Evolutionary conservation across 1,140 invertebrate genomes (phyloP), one percentile per base, ranked within the genome.

Genomic region (Ceratoteleas bidentatus): DNA sequence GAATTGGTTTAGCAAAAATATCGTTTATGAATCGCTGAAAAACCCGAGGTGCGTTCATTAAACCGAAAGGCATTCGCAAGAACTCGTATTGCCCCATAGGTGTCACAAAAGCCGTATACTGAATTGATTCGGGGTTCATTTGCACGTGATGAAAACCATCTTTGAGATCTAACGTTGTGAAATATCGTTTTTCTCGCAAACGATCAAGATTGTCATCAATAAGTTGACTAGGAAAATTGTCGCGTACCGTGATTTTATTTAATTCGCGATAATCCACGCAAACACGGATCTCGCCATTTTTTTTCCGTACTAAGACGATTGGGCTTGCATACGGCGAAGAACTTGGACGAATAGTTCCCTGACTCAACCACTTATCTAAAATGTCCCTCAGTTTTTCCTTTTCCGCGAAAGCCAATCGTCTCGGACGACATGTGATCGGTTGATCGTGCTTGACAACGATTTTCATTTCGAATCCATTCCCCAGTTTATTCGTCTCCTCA

Each of bases 231-330:
- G 72, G 61, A 34, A 50, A 65, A 45, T 75, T 77, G 16, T 79
- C 79, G 58, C 85, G 87, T 24, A 87, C 86, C 47, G 62, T 82
- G 3, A 85, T 85, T 43, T 87, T 57, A 82, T 93, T 93, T 0
- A 93, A 56, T 36, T 66, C 34, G 24, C 91, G 40, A 70, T 88
- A 93, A 77, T 93, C 92, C 0, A 93, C 73, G 70, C 91, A 93
- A 15, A 92, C 85, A 8, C 92, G 73, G 0, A 79, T 50, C 6
- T 82, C 65, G 5, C 87, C 88, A 77, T 92, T 89, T 65, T 89
- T 89, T 93, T 93, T 47, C 58, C 60, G 0, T 3, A 90, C 89
- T 7, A 91, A 61, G 5, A 86, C 76, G 2, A 86, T 82, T 11
- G 85, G 83, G 40, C 85, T 86, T 6, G 80, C 81, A 61, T 83